Evolutionary conservation across 2,797 vertebrate species (phyloP).

Genomic region (Poeciliopsis paucimaculata): DNA sequence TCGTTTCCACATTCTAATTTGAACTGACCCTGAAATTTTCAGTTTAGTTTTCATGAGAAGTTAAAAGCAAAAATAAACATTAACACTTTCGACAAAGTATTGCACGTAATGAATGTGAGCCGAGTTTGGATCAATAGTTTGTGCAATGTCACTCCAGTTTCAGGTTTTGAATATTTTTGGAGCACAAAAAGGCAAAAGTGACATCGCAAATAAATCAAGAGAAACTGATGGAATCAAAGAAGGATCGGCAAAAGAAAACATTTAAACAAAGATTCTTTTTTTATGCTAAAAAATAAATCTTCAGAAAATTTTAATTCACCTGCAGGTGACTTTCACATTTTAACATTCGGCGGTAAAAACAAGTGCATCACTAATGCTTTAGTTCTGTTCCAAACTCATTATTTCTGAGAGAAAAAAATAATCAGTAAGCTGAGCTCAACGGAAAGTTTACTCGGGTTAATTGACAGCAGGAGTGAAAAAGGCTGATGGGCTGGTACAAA

Average conservation of each 20-base stretch:
- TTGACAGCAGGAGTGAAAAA: slow-evolving; percentile 54
- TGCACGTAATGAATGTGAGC: slow-evolving; percentile 78
- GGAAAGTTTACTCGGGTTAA: slow-evolving; percentile 34
- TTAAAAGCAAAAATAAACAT: background rate
- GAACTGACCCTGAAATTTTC: slow-evolving; percentile 55
- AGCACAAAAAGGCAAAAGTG: slow-evolving; percentile 83
- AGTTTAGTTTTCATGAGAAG: slow-evolving; percentile 1
- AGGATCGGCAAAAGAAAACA: slow-evolving; percentile 39
- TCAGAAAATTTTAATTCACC: slow-evolving; percentile 64
- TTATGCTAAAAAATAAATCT: slow-evolving; percentile 64
- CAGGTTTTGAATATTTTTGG: slow-evolving; percentile 59
- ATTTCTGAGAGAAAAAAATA: slow-evolving; percentile 37
- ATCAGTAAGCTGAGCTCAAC: slow-evolving; percentile 35
- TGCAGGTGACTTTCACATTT: slow-evolving; percentile 66
- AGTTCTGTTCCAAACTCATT: slow-evolving; percentile 47
- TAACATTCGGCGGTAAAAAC: slow-evolving; percentile 67
- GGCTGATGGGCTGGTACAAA: slow-evolving; percentile 48
- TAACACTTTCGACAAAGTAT: slow-evolving; percentile 52
- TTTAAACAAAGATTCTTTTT: slow-evolving; percentile 27
- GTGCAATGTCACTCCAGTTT: slow-evolving; percentile 46
- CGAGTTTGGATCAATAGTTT: slow-evolving; percentile 67
- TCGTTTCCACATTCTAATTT: slow-evolving; percentile 39
- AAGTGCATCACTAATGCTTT: slow-evolving; percentile 61
- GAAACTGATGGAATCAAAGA: slow-evolving; percentile 49
- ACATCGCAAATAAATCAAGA: slow-evolving; percentile 62